A percentile compares a stretch with the other conserved stretches of the same genome.
Evolutionary conservation across 2,888 invertebrate genomes (phyloP).

Genomic region (Andrena praecox): DNA sequence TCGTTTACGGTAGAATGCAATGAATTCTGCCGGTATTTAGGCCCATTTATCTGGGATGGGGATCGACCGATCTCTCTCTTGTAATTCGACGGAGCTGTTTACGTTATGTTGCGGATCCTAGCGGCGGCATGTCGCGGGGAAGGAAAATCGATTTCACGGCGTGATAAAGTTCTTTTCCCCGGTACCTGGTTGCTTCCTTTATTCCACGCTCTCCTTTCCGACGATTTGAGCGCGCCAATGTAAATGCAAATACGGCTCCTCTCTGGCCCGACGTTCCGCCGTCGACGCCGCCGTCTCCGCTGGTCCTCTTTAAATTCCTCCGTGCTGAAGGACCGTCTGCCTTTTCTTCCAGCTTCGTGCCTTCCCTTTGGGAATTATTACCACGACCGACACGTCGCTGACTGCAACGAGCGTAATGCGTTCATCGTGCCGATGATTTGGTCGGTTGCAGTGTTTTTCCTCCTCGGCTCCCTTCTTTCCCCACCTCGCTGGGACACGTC

Average conservation of each 20-base stretch:
- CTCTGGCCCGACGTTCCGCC: constrained; percentile 39
- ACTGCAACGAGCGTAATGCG: constrained; percentile 41
- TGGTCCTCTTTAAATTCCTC: constrained; percentile 66
- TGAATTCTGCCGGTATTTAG: constrained; percentile 20
- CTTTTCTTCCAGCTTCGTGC: constrained; percentile 68
- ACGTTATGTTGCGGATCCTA: constrained; percentile 14
- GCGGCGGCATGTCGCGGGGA: neutral
- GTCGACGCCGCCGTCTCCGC: constrained; percentile 37
- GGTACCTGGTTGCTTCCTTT: constrained; percentile 56
- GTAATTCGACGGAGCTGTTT: constrained; percentile 19
- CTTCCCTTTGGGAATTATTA: constrained; percentile 67
- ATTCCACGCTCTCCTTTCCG: constrained; percentile 57
- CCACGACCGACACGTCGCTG: constrained; percentile 42
- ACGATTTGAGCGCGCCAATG: constrained; percentile 70
- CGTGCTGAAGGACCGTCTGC: constrained; percentile 69
- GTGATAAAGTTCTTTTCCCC: constrained; percentile 57
- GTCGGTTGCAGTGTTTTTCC: neutral
- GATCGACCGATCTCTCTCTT: constrained; percentile 4
- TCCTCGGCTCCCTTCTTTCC: neutral
- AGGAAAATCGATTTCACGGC: constrained; percentile 55
- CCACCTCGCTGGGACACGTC: neutral
- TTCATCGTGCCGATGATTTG: constrained; percentile 40
- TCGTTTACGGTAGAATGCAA: constrained; percentile 8
- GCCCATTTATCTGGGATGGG: neutral
- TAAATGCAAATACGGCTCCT: constrained; percentile 71